These are phyloP conservation scores for Chitala chitala DNA, from an alignment of 2,113 vertebrate species.

Conservation along the genomic window DNA sequence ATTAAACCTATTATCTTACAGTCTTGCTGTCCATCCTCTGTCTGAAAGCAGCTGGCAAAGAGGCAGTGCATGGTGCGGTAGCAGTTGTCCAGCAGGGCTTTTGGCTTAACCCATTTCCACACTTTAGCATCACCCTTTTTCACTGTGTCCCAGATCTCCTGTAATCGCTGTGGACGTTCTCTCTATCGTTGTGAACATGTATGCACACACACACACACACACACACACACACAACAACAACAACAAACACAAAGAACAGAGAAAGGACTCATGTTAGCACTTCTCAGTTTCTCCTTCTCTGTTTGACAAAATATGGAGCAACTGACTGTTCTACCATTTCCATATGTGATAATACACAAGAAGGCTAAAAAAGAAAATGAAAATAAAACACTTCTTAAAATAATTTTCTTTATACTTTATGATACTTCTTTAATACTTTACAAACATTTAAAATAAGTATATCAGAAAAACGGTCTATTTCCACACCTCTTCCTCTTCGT, in stretches of 20 bases:
- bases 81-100: constrained; percentile 64
- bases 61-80: constrained; percentile 62
- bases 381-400: too few species aligned
- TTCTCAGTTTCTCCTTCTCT: too few species aligned
- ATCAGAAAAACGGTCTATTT: not conserved
- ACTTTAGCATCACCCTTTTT: constrained; percentile 38
- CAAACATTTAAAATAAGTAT: too few species aligned
- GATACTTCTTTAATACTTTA: too few species aligned
- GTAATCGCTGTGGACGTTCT: constrained; percentile 48
- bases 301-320: too few species aligned
- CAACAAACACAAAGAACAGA: not conserved
- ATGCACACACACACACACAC: constrained; percentile 2
- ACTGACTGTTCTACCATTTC: too few species aligned
- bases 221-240: not conserved
- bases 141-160: constrained; percentile 50
- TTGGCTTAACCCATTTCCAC: constrained; percentile 55
- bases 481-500: not conserved
- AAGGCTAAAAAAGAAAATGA: not conserved
- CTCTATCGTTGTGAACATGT: constrained; percentile 28
- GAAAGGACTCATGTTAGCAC: too few species aligned
- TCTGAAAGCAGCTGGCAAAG: constrained; percentile 56
- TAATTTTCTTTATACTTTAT: too few species aligned
- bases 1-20: constrained; percentile 49
- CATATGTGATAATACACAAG: too few species aligned
- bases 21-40: constrained; percentile 33